These are phyloP conservation scores for Ophiothrix spiculata DNA, from an alignment of 35 echinoderm and acorn worm species.

Conservation along the genomic window DNA sequence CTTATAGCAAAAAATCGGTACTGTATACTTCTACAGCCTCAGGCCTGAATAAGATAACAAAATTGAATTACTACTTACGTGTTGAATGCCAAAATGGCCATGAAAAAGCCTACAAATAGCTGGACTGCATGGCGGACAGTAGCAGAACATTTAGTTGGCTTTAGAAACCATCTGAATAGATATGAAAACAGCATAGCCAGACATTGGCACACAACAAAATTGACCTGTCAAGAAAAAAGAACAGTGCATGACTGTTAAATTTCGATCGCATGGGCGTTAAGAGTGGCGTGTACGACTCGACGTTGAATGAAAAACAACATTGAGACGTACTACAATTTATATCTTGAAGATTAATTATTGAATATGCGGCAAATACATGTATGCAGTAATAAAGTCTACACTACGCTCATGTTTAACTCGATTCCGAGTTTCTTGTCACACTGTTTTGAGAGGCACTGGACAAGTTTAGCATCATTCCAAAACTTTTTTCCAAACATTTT, in stretches of 20 bases:
- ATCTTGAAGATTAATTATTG: background rate
- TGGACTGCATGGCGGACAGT: constrained; percentile 36
- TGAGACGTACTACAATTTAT: background rate
- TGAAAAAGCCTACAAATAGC: constrained; percentile 19
- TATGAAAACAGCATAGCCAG: constrained; percentile 46
- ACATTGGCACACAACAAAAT: constrained; percentile 59
- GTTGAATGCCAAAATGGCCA: constrained; percentile 41
- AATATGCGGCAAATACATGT: background rate
- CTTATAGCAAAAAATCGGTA: too few species aligned
- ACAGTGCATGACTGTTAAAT: background rate
- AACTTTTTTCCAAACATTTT: too few species aligned
- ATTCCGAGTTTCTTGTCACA: too few species aligned
- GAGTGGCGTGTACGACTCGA: too few species aligned
- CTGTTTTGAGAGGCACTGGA: too few species aligned
- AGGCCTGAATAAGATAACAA: background rate
- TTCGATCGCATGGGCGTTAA: too few species aligned
- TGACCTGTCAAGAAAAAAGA: constrained; percentile 51
- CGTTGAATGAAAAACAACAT: background rate
- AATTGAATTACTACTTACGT: constrained; percentile 36
- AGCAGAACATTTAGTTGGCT: constrained; percentile 43
- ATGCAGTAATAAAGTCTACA: background rate
- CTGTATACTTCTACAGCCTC: background rate
- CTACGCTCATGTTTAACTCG: background rate
- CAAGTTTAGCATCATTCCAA: too few species aligned
- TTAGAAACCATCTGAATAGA: constrained; percentile 42